phyloP scores from a whole-genome alignment of 2,888 invertebrate species.

The Cryptocephalus moraei region DNA sequence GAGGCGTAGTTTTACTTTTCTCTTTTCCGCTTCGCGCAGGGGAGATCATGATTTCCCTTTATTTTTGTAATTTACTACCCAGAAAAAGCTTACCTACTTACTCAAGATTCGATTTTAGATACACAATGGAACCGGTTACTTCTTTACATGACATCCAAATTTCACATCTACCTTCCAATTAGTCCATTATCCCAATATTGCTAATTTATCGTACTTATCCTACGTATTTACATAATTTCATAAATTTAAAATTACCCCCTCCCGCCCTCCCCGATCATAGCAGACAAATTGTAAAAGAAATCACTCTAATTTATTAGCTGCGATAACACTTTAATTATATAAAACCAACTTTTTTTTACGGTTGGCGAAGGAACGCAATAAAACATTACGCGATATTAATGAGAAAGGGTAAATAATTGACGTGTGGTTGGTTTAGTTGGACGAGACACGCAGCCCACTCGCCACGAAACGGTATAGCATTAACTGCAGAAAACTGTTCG shows the following conservation, averaged over 20 bases:
- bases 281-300: constrained; percentile 1
- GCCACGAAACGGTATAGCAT: constrained; percentile 1
- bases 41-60: no score
- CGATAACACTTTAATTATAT: constrained; percentile 1
- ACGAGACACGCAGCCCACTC: constrained; percentile 5
- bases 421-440: constrained; percentile 5
- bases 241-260: not conserved
- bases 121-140: no score
- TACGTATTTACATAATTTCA: no score
- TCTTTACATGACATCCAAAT: no score
- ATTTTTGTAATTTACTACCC: no score
- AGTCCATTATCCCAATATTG: no score
- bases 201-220: no score
- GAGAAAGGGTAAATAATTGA: constrained; percentile 8
- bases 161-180: no score
- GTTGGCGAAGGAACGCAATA: constrained; percentile 2
- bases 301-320: constrained; percentile 4
- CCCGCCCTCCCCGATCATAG: no score
- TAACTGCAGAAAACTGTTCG: not conserved
- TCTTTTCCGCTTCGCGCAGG: no score
- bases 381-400: constrained; percentile 7
- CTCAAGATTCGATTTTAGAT: no score
- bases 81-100: no score
- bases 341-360: not conserved
- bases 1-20: not conserved